Conservation (phyloP, 2,113 vertebrate species). For the Oncorhynchus tshawytscha region DNA sequence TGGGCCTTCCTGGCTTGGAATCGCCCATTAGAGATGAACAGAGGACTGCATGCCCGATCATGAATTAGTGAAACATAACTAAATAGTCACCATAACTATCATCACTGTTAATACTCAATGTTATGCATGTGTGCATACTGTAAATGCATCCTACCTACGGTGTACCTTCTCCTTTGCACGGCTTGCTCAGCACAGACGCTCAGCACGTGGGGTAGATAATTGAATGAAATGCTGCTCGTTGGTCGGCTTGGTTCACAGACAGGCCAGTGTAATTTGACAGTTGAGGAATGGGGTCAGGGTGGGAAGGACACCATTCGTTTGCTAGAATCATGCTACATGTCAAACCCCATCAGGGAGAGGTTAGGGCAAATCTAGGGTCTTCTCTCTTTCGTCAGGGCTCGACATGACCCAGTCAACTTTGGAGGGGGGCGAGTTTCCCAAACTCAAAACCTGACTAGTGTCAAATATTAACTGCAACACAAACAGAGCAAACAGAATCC, state of each 20-base stretch:
- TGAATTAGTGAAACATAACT: too few species aligned
- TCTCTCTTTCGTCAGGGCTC: slow-evolving; percentile 25
- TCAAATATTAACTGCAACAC: slow-evolving; percentile 68
- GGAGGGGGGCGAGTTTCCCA: slow-evolving; percentile 11
- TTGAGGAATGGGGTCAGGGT: not conserved
- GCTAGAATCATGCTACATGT: slow-evolving; percentile 54
- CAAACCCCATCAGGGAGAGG: slow-evolving; percentile 31
- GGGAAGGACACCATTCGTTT: slow-evolving; percentile 40
- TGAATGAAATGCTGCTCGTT: slow-evolving; percentile 4
- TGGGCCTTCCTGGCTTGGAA: too few species aligned
- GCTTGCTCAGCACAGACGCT: too few species aligned
- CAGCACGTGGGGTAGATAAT: too few species aligned
- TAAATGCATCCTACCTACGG: too few species aligned
- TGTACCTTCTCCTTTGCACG: too few species aligned
- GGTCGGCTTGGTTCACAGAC: not conserved
- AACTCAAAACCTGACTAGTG: slow-evolving; percentile 52
- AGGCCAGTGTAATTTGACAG: not conserved
- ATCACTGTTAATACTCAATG: too few species aligned
- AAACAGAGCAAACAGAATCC: slow-evolving; percentile 68
- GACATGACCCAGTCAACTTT: slow-evolving; percentile 27
- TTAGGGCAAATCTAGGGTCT: slow-evolving; percentile 42
- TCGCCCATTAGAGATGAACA: too few species aligned
- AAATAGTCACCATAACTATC: too few species aligned
- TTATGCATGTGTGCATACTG: too few species aligned
- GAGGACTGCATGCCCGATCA: too few species aligned